Base-by-base conservation (phyloP, 2,888 invertebrate species). In the Alloscopus bannaensis region DNA sequence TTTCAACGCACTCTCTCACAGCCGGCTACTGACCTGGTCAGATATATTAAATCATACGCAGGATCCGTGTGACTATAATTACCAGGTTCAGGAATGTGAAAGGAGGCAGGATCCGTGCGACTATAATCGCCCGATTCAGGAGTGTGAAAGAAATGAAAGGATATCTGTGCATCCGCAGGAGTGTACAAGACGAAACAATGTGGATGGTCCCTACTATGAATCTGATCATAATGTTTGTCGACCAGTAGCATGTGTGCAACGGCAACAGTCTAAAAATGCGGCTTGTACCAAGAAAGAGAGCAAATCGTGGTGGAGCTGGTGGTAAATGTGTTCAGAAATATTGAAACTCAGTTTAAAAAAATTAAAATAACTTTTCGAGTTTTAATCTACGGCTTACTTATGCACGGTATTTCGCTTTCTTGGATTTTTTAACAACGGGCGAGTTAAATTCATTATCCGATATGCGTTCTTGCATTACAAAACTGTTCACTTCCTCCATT, bases 401-500 rank as follows among this genome's bases (percentile, higher is more conserved):
- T 26, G 24, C 28, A 26, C 55, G 26, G 31, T 4, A 2, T 18
- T 62, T 72, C 16, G 71, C 31, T 40, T 55, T 42, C 65, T 80
- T 31, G 24, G 20, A 29, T 69, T 65, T 65, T 29, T 73, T 57
- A 31, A 36, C 26, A 57, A 36, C 11, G 11, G 57, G 24, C 3
- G 57, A 31, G 68, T 73, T 50, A 20, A 45, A 45, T 8, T 45
- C 16, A 18, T 42, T 13, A 18, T 62, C 57, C 24, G 26, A n/a
- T 45, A 52, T 45, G 28, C 47, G 16, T 31, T 45, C 22, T 2
- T 42, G 40, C 0, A 16, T 52, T 31, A 59, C 28, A n/a, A 62
- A 28, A 31, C 52, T 57, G 26, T 52, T 31, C 13, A 29, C 20
- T 3, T 78, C 78, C 16, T 68, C 79, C 13, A 52, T n/a, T 29